These are phyloP conservation scores for Kryptolebias ocellatus DNA, from an alignment of 2,797 vertebrate species.

Conservation along the genomic window DNA sequence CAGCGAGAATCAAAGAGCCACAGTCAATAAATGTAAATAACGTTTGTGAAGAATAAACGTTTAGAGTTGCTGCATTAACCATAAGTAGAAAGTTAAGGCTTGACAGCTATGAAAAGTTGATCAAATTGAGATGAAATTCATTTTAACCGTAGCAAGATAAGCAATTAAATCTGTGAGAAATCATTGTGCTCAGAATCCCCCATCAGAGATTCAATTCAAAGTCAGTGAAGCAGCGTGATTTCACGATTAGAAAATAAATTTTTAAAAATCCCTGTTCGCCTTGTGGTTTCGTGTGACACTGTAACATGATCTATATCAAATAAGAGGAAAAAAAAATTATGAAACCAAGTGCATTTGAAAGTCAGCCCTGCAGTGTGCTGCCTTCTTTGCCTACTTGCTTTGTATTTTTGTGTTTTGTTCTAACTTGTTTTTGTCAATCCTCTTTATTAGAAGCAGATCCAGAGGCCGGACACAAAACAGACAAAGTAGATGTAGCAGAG, in stretches of 20 bases:
- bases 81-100: too few species aligned
- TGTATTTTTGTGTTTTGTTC: slow-evolving; percentile 1
- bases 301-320: slow-evolving; percentile 8
- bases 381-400: background rate
- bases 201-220: background rate
- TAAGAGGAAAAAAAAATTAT: slow-evolving; percentile 15
- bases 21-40: background rate
- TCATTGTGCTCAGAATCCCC: background rate
- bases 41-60: background rate
- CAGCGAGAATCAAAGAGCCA: background rate
- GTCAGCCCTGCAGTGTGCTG: slow-evolving; percentile 6
- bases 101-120: too few species aligned
- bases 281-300: background rate
- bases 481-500: slow-evolving; percentile 71
- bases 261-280: background rate
- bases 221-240: background rate
- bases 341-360: slow-evolving; percentile 15
- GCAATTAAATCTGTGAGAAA: too few species aligned
- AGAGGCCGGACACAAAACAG: slow-evolving; percentile 74
- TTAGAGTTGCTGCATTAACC: too few species aligned
- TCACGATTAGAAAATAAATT: too few species aligned
- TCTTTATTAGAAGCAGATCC: slow-evolving; percentile 64
- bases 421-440: slow-evolving; percentile 24
- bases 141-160: too few species aligned
- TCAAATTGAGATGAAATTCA: too few species aligned